Evolutionary conservation across 2,113 vertebrate species (phyloP).

Genomic region (Colossoma macropomum): DNA sequence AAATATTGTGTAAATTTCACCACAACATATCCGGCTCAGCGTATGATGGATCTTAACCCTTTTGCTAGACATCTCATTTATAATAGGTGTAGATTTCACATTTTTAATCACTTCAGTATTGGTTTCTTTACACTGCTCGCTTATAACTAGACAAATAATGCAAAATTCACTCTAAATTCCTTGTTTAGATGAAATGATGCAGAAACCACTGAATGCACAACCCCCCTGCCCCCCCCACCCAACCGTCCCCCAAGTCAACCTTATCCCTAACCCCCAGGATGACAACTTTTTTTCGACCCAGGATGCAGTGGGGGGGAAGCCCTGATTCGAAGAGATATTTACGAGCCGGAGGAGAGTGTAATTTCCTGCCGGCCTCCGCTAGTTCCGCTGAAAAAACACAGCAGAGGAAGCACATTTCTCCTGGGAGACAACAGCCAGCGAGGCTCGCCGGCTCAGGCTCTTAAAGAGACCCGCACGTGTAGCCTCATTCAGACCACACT

Average conservation of each 20-base stretch:
- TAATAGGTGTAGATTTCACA: not conserved
- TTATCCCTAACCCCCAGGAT: constrained; percentile 48
- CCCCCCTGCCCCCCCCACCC: constrained; percentile 22
- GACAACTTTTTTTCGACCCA: constrained; percentile 55
- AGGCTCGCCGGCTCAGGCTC: constrained; percentile 54
- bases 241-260: constrained; percentile 15
- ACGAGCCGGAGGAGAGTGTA: constrained; percentile 82
- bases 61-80: not conserved
- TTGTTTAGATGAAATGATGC: constrained; percentile 27
- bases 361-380: constrained; percentile 83
- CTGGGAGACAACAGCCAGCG: constrained; percentile 69
- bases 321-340: constrained; percentile 81
- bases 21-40: no score
- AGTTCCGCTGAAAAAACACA: constrained; percentile 85
- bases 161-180: not conserved
- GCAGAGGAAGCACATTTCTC: constrained; percentile 81
- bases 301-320: constrained; percentile 59
- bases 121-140: not conserved
- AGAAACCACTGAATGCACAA: constrained; percentile 33
- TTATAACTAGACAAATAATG: not conserved
- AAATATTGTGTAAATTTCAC: no score
- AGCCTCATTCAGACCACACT: constrained; percentile 28
- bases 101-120: not conserved
- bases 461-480: constrained; percentile 55
- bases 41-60: not conserved